phyloP scores from a whole-genome alignment of 2,113 vertebrate genomes.

The Callithrix jacchus region DNA sequence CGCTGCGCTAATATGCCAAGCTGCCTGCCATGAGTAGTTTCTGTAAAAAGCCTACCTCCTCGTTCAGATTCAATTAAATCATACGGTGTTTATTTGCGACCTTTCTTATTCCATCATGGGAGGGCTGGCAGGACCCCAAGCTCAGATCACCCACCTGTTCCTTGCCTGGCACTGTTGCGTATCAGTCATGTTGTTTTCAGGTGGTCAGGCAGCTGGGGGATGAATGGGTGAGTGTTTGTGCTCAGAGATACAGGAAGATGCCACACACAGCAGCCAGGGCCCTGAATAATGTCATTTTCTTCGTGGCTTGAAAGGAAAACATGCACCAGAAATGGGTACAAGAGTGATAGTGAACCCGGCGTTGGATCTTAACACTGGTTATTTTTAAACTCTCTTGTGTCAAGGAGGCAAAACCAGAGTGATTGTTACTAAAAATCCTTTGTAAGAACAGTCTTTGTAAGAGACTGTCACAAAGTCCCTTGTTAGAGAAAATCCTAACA shows the following conservation, averaged over 20 bases:
- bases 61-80: slow-evolving; percentile 72
- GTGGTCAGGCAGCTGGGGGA: slow-evolving; percentile 56
- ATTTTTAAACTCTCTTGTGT: background rate
- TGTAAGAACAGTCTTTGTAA: background rate
- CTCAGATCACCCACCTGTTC: slow-evolving; percentile 57
- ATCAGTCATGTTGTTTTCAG: slow-evolving; percentile 61
- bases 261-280: slow-evolving; percentile 53
- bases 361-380: background rate
- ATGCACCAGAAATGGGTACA: background rate
- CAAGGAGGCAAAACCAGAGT: background rate
- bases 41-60: slow-evolving; percentile 53
- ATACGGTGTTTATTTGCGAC: slow-evolving; percentile 47
- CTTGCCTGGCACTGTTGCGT: slow-evolving; percentile 62
- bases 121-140: slow-evolving; percentile 52
- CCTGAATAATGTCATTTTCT: slow-evolving; percentile 61
- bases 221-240: slow-evolving; percentile 61
- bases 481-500: background rate
- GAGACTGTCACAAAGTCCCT: no score
- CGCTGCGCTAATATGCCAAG: slow-evolving; percentile 60
- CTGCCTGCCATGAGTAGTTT: slow-evolving; percentile 66
- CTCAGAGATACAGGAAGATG: slow-evolving; percentile 62
- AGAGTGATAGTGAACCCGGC: background rate
- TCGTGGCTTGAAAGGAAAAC: background rate
- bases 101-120: slow-evolving; percentile 51
- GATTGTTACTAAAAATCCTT: background rate